Conservation (phyloP, 2,113 vertebrate genomes). For the Tragelaphus imberbis region DNA sequence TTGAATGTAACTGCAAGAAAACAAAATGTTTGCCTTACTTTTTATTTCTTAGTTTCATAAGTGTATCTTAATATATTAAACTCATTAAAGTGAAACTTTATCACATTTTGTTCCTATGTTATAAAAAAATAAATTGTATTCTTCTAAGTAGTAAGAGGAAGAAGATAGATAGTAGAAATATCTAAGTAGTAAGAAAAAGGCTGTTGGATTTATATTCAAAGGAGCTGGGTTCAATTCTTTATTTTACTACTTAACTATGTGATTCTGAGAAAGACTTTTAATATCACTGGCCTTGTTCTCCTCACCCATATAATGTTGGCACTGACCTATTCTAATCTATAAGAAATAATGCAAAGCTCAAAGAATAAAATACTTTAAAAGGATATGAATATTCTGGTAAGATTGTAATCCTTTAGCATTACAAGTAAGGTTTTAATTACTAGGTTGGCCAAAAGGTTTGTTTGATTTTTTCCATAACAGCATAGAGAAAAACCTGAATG, state of each 20-base stretch:
- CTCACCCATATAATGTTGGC: background rate
- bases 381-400: background rate
- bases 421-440: background rate
- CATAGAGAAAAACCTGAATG: background rate
- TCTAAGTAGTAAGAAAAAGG: background rate
- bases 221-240: background rate
- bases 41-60: slow-evolving; percentile 7
- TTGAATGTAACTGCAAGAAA: background rate
- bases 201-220: background rate
- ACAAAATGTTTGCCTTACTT: background rate
- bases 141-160: background rate
- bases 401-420: background rate
- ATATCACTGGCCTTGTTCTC: background rate
- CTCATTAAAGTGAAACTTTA: background rate
- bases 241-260: background rate
- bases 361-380: slow-evolving; percentile 17
- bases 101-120: background rate
- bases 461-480: background rate
- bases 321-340: background rate
- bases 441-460: background rate
- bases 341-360: background rate
- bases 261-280: background rate
- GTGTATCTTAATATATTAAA: background rate
- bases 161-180: background rate
- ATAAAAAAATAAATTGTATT: background rate